These are phyloP conservation scores for Aphidius gifuensis DNA, from an alignment of 1,140 invertebrate species.

Conservation along the genomic window DNA sequence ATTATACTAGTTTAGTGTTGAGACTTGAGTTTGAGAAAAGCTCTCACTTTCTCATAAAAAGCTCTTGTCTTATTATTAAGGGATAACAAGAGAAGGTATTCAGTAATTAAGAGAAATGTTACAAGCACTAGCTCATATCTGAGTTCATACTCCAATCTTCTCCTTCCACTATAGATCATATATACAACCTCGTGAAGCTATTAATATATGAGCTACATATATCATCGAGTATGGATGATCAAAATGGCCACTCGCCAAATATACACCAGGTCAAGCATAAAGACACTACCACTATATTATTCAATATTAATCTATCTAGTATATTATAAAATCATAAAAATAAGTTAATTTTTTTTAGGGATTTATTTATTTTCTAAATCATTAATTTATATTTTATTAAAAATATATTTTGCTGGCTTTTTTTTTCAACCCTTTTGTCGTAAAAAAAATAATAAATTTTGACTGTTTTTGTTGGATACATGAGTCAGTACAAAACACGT, in stretches of 20 bases:
- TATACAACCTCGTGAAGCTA: neutral
- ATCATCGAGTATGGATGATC: conserved; percentile 36
- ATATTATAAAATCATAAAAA: conserved; percentile 12
- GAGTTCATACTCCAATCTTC: neutral
- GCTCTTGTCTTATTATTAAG: neutral
- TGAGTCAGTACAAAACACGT: too few species aligned
- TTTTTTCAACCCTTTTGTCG: too few species aligned
- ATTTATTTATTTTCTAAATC: neutral
- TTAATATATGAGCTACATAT: conserved; percentile 22
- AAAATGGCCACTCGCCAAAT: conserved; percentile 45
- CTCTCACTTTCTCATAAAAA: neutral
- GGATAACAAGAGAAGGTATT: too few species aligned
- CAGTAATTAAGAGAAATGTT: neutral
- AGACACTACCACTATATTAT: conserved; percentile 36
- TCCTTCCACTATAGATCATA: neutral
- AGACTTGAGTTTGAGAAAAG: too few species aligned
- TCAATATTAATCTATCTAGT: conserved; percentile 30
- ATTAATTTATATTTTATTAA: neutral
- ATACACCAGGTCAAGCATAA: conserved; percentile 46
- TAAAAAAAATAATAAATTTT: too few species aligned
- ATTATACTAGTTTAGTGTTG: too few species aligned
- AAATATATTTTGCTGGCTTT: neutral
- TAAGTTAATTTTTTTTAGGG: neutral
- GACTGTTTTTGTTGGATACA: too few species aligned
- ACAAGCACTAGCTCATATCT: neutral